Conservation (phyloP, 2,888 invertebrate species). For the Poecilobothrus nobilitatus region DNA sequence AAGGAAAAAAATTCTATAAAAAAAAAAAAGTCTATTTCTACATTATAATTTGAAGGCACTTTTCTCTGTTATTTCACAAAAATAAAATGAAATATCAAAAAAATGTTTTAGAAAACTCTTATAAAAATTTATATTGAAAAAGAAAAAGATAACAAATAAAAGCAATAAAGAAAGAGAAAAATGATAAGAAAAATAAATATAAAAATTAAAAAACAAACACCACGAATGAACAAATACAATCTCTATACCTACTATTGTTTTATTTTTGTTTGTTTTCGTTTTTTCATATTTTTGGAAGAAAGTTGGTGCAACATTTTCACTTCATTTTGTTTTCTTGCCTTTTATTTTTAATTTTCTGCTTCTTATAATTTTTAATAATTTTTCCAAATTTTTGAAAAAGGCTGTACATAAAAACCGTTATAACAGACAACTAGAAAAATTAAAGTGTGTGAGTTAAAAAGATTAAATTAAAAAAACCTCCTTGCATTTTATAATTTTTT, state of each 20-base stretch:
- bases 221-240: background rate
- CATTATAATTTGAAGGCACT: too few species aligned
- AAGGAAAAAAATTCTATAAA: too few species aligned
- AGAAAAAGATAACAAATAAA: too few species aligned
- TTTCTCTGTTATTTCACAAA: background rate
- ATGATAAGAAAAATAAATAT: too few species aligned
- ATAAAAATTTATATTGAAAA: background rate
- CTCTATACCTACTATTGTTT: background rate
- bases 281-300: background rate
- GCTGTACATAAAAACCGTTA: too few species aligned
- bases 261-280: background rate
- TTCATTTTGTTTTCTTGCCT: background rate
- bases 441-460: too few species aligned
- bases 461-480: too few species aligned
- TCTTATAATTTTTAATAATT: too few species aligned
- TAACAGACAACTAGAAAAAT: background rate
- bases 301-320: background rate
- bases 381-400: too few species aligned
- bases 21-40: too few species aligned
- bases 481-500: too few species aligned
- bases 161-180: too few species aligned
- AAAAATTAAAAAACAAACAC: background rate
- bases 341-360: background rate
- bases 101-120: background rate
- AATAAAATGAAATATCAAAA: background rate